Conservation (phyloP, 2,113 vertebrate species). For the Channa argus region DNA sequence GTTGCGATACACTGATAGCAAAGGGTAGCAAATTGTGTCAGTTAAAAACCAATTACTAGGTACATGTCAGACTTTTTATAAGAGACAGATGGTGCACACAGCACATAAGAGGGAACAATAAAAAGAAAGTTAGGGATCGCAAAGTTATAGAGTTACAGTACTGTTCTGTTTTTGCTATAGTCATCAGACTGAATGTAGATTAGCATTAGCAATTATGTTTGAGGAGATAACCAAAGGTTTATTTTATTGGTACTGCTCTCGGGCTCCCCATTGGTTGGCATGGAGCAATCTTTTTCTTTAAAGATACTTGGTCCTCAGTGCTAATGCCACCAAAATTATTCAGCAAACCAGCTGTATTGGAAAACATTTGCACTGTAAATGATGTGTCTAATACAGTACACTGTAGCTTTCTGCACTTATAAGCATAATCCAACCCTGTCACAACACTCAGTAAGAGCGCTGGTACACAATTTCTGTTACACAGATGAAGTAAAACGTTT, state of each 20-base stretch:
- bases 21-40: slow-evolving; percentile 45
- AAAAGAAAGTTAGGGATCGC: neutral
- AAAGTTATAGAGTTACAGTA: neutral
- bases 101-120: neutral
- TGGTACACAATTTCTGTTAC: neutral
- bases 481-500: neutral
- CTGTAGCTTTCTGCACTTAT: neutral
- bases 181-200: neutral
- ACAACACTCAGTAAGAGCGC: neutral
- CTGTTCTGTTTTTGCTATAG: no score
- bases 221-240: neutral
- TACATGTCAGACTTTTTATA: slow-evolving; percentile 56
- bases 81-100: slow-evolving; percentile 27
- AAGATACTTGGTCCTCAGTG: neutral
- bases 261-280: neutral
- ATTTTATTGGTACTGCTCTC: neutral
- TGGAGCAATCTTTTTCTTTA: neutral
- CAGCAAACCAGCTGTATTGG: neutral
- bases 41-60: slow-evolving; percentile 70
- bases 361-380: neutral
- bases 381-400: neutral
- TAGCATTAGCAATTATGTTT: neutral
- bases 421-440: no score
- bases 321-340: neutral
- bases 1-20: slow-evolving; percentile 56